These are phyloP conservation scores for Eulithis prunata DNA, from an alignment of 2,888 invertebrate species.

Conservation along the genomic window DNA sequence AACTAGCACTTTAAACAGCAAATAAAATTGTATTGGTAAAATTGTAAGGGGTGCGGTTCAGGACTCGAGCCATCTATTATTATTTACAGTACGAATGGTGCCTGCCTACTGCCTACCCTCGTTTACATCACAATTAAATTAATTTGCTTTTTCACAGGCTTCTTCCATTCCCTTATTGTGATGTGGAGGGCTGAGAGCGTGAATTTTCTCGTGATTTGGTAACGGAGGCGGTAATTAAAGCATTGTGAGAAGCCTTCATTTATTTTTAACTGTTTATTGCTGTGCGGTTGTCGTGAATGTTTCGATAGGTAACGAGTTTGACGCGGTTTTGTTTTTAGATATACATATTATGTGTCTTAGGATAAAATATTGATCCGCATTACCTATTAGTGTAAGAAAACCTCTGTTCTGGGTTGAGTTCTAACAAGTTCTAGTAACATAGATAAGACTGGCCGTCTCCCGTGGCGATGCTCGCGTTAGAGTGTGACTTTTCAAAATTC, in stretches of 20 bases:
- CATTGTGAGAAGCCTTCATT: conserved; percentile 76
- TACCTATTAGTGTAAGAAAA: too few species aligned
- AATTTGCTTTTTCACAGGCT: conserved; percentile 83
- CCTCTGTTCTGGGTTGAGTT: too few species aligned
- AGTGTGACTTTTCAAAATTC: too few species aligned
- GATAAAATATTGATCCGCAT: neutral
- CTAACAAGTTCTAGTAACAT: too few species aligned
- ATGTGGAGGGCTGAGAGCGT: conserved; percentile 75
- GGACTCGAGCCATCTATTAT: conserved; percentile 68
- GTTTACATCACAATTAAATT: conserved; percentile 83
- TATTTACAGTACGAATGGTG: conserved; percentile 71
- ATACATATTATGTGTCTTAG: neutral
- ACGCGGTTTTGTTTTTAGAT: conserved; percentile 44
- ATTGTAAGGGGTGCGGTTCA: conserved; percentile 67
- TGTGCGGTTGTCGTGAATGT: conserved; percentile 60
- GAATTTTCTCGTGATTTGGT: conserved; percentile 82
- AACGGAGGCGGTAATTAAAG: conserved; percentile 78
- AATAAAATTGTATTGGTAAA: conserved; percentile 64
- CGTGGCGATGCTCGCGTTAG: too few species aligned
- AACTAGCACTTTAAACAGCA: conserved; percentile 51
- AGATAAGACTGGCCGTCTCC: too few species aligned
- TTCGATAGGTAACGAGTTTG: conserved; percentile 52
- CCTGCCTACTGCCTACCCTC: conserved; percentile 72
- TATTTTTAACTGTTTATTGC: conserved; percentile 78
- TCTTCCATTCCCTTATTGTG: conserved; percentile 78